phyloP scores from a whole-genome alignment of 2,797 vertebrate genomes.

The Anolis apletophallus region DNA sequence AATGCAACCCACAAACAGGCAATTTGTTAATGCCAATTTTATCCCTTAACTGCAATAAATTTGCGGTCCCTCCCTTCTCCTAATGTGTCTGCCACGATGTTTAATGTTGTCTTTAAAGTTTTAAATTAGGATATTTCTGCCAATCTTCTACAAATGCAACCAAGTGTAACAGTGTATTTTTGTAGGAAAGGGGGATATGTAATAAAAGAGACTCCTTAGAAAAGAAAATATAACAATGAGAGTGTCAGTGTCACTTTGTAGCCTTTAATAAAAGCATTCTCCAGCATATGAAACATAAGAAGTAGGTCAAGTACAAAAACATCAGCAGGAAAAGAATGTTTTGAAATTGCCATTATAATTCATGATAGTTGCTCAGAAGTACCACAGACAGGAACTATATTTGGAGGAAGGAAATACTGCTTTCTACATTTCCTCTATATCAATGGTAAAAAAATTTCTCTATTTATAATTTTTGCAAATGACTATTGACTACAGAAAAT shows the following conservation, averaged over 20 bases:
- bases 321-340: constrained; percentile 1
- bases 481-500: neutral
- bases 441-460: too few relatives aligned
- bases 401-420: neutral
- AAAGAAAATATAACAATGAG: neutral
- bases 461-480: neutral
- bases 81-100: constrained; percentile 8
- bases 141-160: neutral
- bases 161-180: neutral
- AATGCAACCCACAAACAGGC: constrained; percentile 15
- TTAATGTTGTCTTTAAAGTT: constrained; percentile 12
- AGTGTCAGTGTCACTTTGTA: constrained; percentile 5
- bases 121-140: neutral
- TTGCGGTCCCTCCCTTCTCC: neutral
- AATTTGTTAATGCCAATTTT: constrained; percentile 25
- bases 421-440: neutral
- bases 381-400: neutral
- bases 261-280: neutral
- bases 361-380: neutral
- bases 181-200: neutral
- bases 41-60: constrained; percentile 7
- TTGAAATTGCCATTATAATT: constrained; percentile 4
- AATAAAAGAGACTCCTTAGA: neutral
- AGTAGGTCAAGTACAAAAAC: constrained; percentile 27
- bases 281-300: constrained; percentile 15